A percentile compares a stretch with the other conserved stretches of the same genome.
Conservation (phyloP, 2,113 vertebrate genomes). For the Sander vitreus region DNA sequence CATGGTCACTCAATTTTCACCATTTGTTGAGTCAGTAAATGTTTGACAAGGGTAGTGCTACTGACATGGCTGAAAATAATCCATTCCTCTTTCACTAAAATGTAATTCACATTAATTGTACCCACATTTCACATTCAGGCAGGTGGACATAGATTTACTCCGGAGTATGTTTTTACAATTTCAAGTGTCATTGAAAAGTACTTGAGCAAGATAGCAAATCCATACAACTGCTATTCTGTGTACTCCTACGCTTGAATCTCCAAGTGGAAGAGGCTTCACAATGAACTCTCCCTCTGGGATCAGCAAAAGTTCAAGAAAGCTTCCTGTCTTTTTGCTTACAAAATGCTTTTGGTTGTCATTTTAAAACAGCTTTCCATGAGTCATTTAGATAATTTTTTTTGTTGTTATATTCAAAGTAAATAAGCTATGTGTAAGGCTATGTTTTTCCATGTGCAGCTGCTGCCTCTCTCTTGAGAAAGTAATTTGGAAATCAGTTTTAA, state of each 20-base stretch:
- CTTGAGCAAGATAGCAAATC: conserved; percentile 54
- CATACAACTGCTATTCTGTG: conserved; percentile 48
- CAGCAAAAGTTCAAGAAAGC: conserved; percentile 57
- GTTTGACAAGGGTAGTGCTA: not conserved
- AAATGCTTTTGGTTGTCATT: conserved; percentile 19
- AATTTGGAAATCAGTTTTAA: conserved; percentile 66
- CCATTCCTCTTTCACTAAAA: not conserved
- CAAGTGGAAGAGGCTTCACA: conserved; percentile 42
- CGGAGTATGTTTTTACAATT: conserved; percentile 51
- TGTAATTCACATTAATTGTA: conserved; percentile 14
- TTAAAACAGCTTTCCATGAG: conserved; percentile 3
- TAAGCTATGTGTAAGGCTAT: conserved; percentile 5
- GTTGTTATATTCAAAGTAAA: conserved; percentile 11
- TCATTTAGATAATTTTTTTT: not conserved
- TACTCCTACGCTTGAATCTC: conserved; percentile 52
- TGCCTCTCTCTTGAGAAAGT: conserved; percentile 57
- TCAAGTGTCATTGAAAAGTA: conserved; percentile 46
- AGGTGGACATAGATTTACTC: conserved; percentile 28
- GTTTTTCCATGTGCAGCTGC: conserved; percentile 47
- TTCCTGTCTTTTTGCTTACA: conserved; percentile 22
- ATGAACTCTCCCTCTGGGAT: conserved; percentile 54
- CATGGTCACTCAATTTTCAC: conserved; percentile 25
- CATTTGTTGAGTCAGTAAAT: conserved; percentile 19
- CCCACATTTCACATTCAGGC: conserved; percentile 22
- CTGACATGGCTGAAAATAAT: not conserved